Base-by-base conservation (phyloP, 2,888 invertebrate species). In the Galerucella calmariensis region DNA sequence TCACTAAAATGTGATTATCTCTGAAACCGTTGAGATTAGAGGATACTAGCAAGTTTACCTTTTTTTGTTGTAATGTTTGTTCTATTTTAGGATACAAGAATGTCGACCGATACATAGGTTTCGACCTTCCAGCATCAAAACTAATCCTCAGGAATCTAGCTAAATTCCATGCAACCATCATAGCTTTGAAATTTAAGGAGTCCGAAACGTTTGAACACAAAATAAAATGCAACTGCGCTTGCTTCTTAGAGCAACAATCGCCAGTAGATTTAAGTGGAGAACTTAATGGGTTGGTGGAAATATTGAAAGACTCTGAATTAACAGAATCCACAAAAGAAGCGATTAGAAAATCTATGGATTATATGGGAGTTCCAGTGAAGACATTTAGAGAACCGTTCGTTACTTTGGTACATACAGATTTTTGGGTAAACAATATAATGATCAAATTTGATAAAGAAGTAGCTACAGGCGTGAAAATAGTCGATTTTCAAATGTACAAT, bases 351-450 rank as follows among this genome's bases (percentile, higher is more conserved):
- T 44, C 56, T 1, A 72, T 58, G 27, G 35, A n/a, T 8, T 46
- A 41, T 46, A 6, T 58, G 10, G 1, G 0, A 9, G 11, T 4
- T 24, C 41, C 20, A 27, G 24, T n/a, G 0, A 56, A 53, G n/a
- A 56, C 24, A 11, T 69, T 66, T 61, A 75, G 70, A 5, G 89
- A 89, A 59, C 88, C 88, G 0, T 91, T 89, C 84, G 87, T 87
- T 0, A 88, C 90, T 0, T 85, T 91, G n/a, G 85, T 87, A 2
- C 91, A 91, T 76, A 85, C 86, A 2, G 91, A 91, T 82, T 86
- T 89, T 66, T 91, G 91, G 91, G 88, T 89, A 14, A 91, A 91
- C 80, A 91, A 91, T 78, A 85, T 90, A 8, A 88, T 91, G 87
- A 83, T 90, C 16, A 88, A 87, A 79, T 87, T 87, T 61, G 76